Evolutionary conservation across 92 coral and sea anemone species (phyloP).

Genomic region (Chrysogorgia sp.): DNA sequence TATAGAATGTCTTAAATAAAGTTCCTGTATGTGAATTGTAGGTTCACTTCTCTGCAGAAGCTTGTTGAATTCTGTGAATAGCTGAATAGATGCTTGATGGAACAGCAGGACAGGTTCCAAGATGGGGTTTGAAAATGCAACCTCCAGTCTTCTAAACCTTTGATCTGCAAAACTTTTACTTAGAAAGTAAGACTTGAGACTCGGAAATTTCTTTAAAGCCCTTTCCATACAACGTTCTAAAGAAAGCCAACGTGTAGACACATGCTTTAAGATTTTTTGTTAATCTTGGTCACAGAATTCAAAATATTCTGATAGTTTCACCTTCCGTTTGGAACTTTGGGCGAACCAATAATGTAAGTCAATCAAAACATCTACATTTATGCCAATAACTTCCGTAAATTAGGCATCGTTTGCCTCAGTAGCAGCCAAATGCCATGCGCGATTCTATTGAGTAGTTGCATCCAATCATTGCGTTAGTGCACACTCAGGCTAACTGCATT

Average conservation of each 20-base stretch:
- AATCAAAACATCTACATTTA: slow-evolving; percentile 43
- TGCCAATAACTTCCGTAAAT: slow-evolving; percentile 32
- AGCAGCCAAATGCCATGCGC: slow-evolving; percentile 38
- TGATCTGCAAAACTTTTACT: slow-evolving; percentile 48
- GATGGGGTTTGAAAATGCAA: slow-evolving; percentile 44
- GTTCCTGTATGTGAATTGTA: slow-evolving; percentile 31
- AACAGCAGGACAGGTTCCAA: slow-evolving; percentile 50
- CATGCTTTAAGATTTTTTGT: slow-evolving; percentile 46
- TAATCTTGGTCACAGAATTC: slow-evolving; percentile 55
- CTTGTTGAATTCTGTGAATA: slow-evolving; percentile 55
- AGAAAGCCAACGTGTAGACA: too few relatives aligned
- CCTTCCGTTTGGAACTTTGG: slow-evolving; percentile 49
- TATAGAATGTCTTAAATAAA: slow-evolving; percentile 3
- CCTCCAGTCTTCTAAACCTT: slow-evolving; percentile 48
- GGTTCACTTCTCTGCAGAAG: slow-evolving; percentile 59
- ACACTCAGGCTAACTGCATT: slow-evolving; percentile 46
- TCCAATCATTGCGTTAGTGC: slow-evolving; percentile 56
- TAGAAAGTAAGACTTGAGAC: slow-evolving; percentile 47
- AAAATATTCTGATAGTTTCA: slow-evolving; percentile 44
- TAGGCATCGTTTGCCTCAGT: slow-evolving; percentile 46
- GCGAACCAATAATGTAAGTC: slow-evolving; percentile 53
- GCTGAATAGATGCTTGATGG: slow-evolving; percentile 56
- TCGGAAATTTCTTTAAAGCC: slow-evolving; percentile 53
- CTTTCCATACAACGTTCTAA: slow-evolving; percentile 60
- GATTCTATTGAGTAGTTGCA: slow-evolving; percentile 42